Evolutionary conservation across 2,113 vertebrate species (phyloP).

Genomic region (Eublepharis macularius): DNA sequence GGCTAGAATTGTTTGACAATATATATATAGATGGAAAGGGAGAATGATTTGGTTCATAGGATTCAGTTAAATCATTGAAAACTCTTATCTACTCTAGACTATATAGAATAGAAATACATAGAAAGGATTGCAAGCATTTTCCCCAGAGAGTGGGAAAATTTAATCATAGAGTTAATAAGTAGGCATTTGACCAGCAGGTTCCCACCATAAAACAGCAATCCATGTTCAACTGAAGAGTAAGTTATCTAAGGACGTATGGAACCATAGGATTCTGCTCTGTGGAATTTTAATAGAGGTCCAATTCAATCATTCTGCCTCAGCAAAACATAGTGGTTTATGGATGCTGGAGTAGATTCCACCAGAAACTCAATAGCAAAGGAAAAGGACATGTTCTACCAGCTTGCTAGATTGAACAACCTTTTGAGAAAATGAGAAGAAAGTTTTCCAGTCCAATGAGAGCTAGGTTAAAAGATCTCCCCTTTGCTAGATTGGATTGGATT

Average conservation of each 20-base stretch:
- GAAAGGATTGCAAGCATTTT: not conserved
- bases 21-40: no score
- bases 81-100: not conserved
- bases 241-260: not conserved
- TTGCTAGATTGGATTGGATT: not conserved
- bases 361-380: not conserved
- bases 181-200: not conserved
- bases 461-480: no score
- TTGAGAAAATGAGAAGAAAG: not conserved
- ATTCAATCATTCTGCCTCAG: not conserved
- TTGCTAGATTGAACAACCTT: not conserved
- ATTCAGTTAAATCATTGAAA: not conserved
- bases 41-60: not conserved
- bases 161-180: not conserved
- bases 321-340: not conserved
- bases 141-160: not conserved
- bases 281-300: not conserved
- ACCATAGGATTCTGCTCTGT: not conserved
- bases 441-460: not conserved
- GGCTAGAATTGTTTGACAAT: not conserved
- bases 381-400: not conserved
- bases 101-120: not conserved
- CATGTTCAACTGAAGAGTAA: not conserved
- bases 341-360: not conserved
- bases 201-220: not conserved